Conservation (phyloP, 2,797 vertebrate species). For the Enteromius thamalakanensis region DNA sequence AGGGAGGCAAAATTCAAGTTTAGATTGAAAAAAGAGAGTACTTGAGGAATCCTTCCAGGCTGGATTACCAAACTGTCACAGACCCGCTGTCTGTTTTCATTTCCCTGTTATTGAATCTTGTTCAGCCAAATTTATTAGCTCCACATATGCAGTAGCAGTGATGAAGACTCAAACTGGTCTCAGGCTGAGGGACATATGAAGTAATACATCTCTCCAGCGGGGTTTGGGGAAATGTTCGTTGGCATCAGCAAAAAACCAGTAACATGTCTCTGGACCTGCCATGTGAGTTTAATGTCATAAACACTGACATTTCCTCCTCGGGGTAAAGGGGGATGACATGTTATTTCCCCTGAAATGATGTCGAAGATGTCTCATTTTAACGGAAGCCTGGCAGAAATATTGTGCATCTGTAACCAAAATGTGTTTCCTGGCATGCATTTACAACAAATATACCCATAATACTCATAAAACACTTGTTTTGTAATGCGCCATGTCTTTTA, state of each 20-base stretch:
- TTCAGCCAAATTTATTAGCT: conserved; percentile 35
- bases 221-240: conserved; percentile 42
- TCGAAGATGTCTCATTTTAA: conserved; percentile 36
- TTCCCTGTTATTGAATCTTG: conserved; percentile 48
- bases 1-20: conserved; percentile 20
- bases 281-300: conserved; percentile 48
- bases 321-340: conserved; percentile 45
- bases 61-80: conserved; percentile 29
- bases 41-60: conserved; percentile 39
- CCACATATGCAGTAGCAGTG: conserved; percentile 40
- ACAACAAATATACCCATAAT: conserved; percentile 26
- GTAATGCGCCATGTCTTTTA: conserved; percentile 1
- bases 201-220: conserved; percentile 39
- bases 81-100: conserved; percentile 32
- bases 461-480: conserved; percentile 22
- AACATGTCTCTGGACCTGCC: conserved; percentile 51
- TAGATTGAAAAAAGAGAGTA: conserved; percentile 7
- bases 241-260: conserved; percentile 47
- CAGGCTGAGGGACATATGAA: conserved; percentile 31
- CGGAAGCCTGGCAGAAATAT: conserved; percentile 12
- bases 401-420: conserved; percentile 2
- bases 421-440: background rate
- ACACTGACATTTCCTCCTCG: conserved; percentile 48
- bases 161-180: conserved; percentile 29
- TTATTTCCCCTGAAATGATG: conserved; percentile 48